Evolutionary conservation across 2,888 invertebrate genomes (phyloP).

Genomic region (Mayetiola destructor): DNA sequence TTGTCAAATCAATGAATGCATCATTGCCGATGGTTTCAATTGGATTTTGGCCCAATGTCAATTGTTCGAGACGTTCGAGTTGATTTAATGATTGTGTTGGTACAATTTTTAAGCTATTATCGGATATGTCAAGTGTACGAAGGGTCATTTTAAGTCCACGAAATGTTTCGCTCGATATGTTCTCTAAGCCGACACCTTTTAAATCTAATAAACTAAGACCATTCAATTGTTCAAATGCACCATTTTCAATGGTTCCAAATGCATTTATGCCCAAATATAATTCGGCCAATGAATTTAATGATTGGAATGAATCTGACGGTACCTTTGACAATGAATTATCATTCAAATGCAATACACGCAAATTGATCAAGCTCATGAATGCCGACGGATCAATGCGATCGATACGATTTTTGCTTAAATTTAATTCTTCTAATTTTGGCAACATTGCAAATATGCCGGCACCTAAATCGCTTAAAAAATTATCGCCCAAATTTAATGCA

Average conservation of each 20-base stretch:
- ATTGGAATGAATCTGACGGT: slow-evolving; percentile 56
- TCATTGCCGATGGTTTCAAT: slow-evolving; percentile 54
- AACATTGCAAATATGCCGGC: slow-evolving; percentile 59
- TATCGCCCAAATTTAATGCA: slow-evolving; percentile 55
- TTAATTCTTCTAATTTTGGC: slow-evolving; percentile 65
- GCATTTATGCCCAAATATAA: slow-evolving; percentile 72
- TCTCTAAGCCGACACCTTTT: slow-evolving; percentile 63
- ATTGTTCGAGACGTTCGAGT: slow-evolving; percentile 59
- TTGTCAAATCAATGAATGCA: slow-evolving; percentile 63
- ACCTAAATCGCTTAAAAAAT: slow-evolving; percentile 64
- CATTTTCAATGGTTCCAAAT: slow-evolving; percentile 58
- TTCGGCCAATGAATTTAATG: slow-evolving; percentile 65
- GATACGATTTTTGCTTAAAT: slow-evolving; percentile 74
- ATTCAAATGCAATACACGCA: slow-evolving; percentile 67
- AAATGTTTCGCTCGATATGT: slow-evolving; percentile 62
- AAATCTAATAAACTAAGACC: slow-evolving; percentile 62
- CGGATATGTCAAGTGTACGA: slow-evolving; percentile 61
- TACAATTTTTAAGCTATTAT: slow-evolving; percentile 57
- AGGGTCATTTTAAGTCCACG: slow-evolving; percentile 59
- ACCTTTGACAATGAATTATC: slow-evolving; percentile 68
- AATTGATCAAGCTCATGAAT: slow-evolving; percentile 58
- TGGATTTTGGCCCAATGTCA: slow-evolving; percentile 70
- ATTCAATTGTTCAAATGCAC: slow-evolving; percentile 62
- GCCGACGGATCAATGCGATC: slow-evolving; percentile 62
- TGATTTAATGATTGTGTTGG: slow-evolving; percentile 61